Evolutionary conservation across 1,140 invertebrate genomes (phyloP), one percentile per base, ranked within the genome.

Genomic region (Oscheius sp.): DNA sequence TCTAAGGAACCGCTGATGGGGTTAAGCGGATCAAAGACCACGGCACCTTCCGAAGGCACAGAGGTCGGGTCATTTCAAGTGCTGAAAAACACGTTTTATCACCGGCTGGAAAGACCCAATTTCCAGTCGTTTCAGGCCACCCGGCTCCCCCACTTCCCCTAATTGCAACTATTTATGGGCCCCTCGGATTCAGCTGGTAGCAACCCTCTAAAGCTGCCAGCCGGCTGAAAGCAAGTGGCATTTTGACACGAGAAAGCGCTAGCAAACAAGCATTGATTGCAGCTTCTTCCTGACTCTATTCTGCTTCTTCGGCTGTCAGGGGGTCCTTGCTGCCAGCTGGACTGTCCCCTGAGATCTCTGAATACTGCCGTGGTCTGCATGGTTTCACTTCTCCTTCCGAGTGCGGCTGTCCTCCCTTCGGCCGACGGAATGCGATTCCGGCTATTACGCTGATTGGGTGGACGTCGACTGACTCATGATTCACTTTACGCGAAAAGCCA

Each of bases 391-490:
- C n/a, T n/a, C n/a, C n/a, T n/a, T n/a, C n/a, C n/a, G n/a, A n/a
- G n/a, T n/a, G n/a, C n/a, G n/a, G n/a, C n/a, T n/a, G n/a, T n/a
- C n/a, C n/a, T 42, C 10, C 10, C 38, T 42, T n/a, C 10, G 38
- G n/a, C 10, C 10, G 38, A 42, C 38, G 38, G 10, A 42, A 42
- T 42, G 38, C 38, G 38, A 42, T 42, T 55, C 49, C 7, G 49
- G 7, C 49, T 55, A 55, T 55, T 55, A 55, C 15, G 49, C 49
- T 55, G 49, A 55, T 55, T 55, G 49, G 49, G 49, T 55, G 49
- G 38, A 42, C 10, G 38, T 42, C n/a, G 38, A n/a, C 49, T 26
- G 49, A 55, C 49, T 55, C 49, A 55, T 55, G 49, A 55, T 55
- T 15, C 49, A 55, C 15, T 55, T 55, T 55, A 26, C n/a, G 7